phyloP scores from a whole-genome alignment of 2,797 vertebrate species.

The Decapterus maruadsi region DNA sequence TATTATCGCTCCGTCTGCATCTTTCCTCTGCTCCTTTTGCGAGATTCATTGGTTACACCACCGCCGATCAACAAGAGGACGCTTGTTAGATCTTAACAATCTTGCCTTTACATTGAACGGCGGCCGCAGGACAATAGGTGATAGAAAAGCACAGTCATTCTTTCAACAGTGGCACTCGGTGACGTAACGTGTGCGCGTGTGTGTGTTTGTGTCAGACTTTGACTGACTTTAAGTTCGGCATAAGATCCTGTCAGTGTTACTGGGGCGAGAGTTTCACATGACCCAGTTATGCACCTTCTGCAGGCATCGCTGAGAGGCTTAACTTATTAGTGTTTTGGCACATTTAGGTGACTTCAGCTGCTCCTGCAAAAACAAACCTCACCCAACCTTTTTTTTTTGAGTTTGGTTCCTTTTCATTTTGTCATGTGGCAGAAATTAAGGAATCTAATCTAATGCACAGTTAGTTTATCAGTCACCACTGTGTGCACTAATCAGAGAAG shows the following conservation, averaged over 20 bases:
- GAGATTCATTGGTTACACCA: constrained; percentile 47
- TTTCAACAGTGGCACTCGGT: constrained; percentile 37
- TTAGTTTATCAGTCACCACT: background rate
- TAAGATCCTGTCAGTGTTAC: background rate
- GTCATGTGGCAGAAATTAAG: background rate
- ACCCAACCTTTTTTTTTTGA: too few species aligned
- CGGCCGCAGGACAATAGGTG: constrained; percentile 61
- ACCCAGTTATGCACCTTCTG: background rate
- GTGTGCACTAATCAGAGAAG: background rate
- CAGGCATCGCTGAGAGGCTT: too few species aligned
- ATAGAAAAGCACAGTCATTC: constrained; percentile 64
- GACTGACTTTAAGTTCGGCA: constrained; percentile 10
- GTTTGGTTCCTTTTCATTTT: background rate
- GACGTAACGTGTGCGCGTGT: constrained; percentile 15
- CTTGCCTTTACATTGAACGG: constrained; percentile 62
- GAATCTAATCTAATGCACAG: background rate
- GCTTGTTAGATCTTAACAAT: constrained; percentile 73
- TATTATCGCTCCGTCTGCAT: constrained; percentile 34
- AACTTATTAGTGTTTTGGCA: background rate
- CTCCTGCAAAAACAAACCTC: too few species aligned
- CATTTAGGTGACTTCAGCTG: too few species aligned
- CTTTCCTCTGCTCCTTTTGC: constrained; percentile 38
- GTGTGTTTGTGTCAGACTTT: constrained; percentile 13
- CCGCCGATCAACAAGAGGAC: constrained; percentile 69
- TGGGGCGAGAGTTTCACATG: background rate